Evolutionary conservation across 1,140 invertebrate species (phyloP).

Genomic region (Holotrichia oblita): DNA sequence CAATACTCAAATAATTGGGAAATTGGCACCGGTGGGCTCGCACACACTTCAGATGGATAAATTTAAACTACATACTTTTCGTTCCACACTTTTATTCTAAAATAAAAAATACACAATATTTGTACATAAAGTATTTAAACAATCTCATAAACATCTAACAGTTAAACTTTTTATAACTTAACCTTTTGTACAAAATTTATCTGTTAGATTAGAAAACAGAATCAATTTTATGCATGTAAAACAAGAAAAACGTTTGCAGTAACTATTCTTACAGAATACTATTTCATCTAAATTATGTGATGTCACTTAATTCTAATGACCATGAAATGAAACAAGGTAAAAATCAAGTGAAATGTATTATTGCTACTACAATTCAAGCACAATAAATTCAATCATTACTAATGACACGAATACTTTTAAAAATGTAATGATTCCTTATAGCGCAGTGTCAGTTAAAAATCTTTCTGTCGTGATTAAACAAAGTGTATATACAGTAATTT

Average conservation of each 20-base stretch:
- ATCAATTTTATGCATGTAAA: neutral
- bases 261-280: conserved; percentile 26
- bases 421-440: neutral
- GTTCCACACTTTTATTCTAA: conserved; percentile 34
- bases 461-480: neutral
- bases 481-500: neutral
- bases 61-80: too few relatives aligned
- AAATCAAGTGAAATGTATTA: conserved; percentile 4
- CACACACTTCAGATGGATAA: too few relatives aligned
- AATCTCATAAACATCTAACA: conserved; percentile 35
- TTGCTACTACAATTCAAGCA: conserved; percentile 11
- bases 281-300: neutral
- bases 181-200: conserved; percentile 20
- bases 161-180: conserved; percentile 25
- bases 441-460: neutral
- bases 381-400: conserved; percentile 2
- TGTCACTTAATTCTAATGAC: conserved; percentile 31
- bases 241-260: conserved; percentile 5
- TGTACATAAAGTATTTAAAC: conserved; percentile 33
- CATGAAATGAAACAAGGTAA: conserved; percentile 16
- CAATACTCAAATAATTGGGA: too few relatives aligned
- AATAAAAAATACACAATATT: conserved; percentile 33
- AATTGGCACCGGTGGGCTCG: too few relatives aligned
- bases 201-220: conserved; percentile 26
- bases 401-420: neutral